These are phyloP conservation scores for Lithobates sylvaticus DNA, from an alignment of 2,797 vertebrate genomes.

Conservation along the genomic window DNA sequence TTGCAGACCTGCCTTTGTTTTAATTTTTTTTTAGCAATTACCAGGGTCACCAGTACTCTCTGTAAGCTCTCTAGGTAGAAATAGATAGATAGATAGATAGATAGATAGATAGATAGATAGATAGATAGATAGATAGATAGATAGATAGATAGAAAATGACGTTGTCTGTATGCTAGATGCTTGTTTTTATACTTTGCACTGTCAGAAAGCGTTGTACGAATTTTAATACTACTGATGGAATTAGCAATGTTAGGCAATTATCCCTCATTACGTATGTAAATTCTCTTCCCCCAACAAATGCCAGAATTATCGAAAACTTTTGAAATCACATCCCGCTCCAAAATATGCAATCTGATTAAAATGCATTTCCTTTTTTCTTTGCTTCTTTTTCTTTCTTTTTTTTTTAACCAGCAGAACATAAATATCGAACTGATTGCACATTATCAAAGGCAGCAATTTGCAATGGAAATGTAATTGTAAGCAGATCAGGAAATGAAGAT, in stretches of 20 bases:
- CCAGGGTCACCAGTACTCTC: too few species aligned
- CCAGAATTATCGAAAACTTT: neutral
- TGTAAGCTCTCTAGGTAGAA: too few species aligned
- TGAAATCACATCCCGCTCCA: neutral
- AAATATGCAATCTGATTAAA: constrained; percentile 61
- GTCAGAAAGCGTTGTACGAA: neutral
- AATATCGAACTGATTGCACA: constrained; percentile 68
- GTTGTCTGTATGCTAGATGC: too few species aligned
- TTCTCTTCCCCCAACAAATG: neutral
- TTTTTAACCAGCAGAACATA: constrained; percentile 64
- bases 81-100: too few species aligned
- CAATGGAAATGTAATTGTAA: constrained; percentile 71
- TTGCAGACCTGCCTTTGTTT: too few species aligned
- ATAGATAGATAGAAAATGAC: neutral
- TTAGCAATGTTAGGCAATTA: constrained; percentile 11
- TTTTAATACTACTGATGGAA: neutral
- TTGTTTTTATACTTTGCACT: neutral
- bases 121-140: constrained; percentile 18
- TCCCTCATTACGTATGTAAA: constrained; percentile 11
- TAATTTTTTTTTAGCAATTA: too few species aligned
- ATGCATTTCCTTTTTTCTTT: constrained; percentile 41
- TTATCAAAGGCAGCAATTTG: constrained; percentile 68
- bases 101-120: too few species aligned
- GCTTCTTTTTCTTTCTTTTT: too few species aligned
- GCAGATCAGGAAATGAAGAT: constrained; percentile 67